These are phyloP conservation scores for Litocranius walleri DNA, from an alignment of 2,113 vertebrate genomes.

Conservation along the genomic window DNA sequence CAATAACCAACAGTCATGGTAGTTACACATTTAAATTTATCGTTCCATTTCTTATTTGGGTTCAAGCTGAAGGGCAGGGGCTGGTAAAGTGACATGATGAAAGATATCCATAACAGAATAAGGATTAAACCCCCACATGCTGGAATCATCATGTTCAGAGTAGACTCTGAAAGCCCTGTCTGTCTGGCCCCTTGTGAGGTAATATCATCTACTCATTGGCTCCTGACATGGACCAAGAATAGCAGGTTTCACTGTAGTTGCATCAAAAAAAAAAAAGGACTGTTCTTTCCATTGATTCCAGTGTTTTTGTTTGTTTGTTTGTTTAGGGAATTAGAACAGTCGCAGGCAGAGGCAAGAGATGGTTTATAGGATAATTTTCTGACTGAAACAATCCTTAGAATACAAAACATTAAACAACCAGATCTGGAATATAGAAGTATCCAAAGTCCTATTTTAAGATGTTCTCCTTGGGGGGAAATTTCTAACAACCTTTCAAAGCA, in stretches of 20 bases:
- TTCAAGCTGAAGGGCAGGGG: conserved; percentile 6
- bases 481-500: not conserved
- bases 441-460: conserved; percentile 35
- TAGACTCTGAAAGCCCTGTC: not conserved
- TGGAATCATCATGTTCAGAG: not conserved
- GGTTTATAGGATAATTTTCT: not conserved
- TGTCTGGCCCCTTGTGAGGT: not conserved
- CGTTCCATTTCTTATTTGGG: not conserved
- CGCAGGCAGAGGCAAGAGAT: not conserved
- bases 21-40: not conserved
- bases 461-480: not conserved
- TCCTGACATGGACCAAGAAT: not conserved
- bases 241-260: not conserved
- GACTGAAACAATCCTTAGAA: not conserved
- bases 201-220: not conserved
- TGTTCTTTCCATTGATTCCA: not conserved
- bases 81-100: not conserved
- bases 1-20: not conserved
- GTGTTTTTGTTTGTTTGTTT: not conserved
- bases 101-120: not conserved
- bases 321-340: not conserved
- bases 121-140: not conserved
- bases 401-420: conserved; percentile 15
- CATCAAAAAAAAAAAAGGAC: not conserved
- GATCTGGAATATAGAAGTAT: not conserved